phyloP scores from a whole-genome alignment of 2,113 vertebrate species.

The Rhineura floridana region DNA sequence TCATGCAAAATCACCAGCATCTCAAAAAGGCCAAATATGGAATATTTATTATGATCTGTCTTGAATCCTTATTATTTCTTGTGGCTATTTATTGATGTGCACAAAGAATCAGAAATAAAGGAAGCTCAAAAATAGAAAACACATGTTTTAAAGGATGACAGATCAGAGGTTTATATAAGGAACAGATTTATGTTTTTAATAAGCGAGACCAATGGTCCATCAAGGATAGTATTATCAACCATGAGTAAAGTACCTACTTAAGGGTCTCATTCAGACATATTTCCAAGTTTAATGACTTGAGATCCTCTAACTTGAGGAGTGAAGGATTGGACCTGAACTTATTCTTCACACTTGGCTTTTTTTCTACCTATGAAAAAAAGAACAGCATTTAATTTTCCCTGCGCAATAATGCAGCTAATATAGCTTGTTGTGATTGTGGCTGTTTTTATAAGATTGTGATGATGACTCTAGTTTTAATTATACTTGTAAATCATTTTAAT shows the following conservation, averaged over 20 bases:
- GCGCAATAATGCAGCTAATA: too few species aligned
- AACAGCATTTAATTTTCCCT: too few species aligned
- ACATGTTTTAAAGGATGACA: neutral
- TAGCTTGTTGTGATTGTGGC: too few species aligned
- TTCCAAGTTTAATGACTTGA: neutral
- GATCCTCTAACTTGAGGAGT: neutral
- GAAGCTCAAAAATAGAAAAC: conserved; percentile 24
- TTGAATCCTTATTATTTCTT: conserved; percentile 16
- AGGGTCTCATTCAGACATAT: neutral
- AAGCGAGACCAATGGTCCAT: neutral
- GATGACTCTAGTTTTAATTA: neutral
- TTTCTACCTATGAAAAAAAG: too few species aligned
- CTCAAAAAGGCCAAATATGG: conserved; percentile 2
- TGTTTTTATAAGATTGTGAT: neutral
- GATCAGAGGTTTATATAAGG: neutral
- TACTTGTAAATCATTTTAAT: neutral
- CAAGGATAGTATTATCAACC: neutral
- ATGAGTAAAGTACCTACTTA: neutral
- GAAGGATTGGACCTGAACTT: too few species aligned
- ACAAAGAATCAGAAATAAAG: neutral
- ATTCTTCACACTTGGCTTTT: too few species aligned
- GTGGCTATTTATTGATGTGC: conserved; percentile 6
- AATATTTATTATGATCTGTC: conserved; percentile 21
- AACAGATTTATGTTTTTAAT: neutral
- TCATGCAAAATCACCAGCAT: neutral